phyloP scores from a whole-genome alignment of 2,797 vertebrate genomes.

The Bradypus variegatus region DNA sequence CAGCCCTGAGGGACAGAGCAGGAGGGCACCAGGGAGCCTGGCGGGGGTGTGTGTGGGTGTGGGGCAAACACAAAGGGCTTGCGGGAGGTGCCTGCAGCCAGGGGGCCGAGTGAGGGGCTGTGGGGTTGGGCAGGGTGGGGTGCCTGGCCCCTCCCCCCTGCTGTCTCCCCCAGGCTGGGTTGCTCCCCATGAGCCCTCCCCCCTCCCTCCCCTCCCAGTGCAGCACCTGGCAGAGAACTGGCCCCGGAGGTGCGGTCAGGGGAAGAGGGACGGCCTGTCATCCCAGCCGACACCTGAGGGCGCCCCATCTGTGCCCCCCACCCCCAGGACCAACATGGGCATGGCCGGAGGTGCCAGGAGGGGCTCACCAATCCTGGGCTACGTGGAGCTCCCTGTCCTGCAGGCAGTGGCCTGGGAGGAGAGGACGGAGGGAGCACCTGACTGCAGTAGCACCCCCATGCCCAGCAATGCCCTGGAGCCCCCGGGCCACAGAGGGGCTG shows the following conservation, averaged over 20 bases:
- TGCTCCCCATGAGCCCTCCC: neutral
- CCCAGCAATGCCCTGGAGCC: too few relatives aligned
- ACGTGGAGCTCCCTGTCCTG: neutral
- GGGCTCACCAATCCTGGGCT: neutral
- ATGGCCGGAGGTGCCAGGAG: neutral
- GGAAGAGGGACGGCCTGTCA: neutral
- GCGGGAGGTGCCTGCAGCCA: too few relatives aligned
- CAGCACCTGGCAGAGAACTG: neutral
- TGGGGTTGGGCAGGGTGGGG: too few relatives aligned
- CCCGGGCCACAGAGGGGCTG: too few relatives aligned
- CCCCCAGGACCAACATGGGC: neutral
- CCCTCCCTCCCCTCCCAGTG: neutral
- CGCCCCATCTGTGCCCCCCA: neutral
- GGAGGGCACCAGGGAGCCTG: too few relatives aligned
- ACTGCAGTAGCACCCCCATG: too few relatives aligned
- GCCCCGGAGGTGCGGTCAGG: accelerated
- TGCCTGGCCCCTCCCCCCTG: neutral
- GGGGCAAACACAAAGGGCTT: too few relatives aligned
- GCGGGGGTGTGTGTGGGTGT: too few relatives aligned
- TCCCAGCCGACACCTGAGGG: neutral
- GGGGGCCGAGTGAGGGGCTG: too few relatives aligned
- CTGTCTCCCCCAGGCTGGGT: accelerated
- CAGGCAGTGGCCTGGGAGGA: neutral
- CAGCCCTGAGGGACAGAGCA: too few relatives aligned
- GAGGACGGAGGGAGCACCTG: neutral